Evolutionary conservation across 2,888 invertebrate species (phyloP).

Genomic region (Athalia rosae): DNA sequence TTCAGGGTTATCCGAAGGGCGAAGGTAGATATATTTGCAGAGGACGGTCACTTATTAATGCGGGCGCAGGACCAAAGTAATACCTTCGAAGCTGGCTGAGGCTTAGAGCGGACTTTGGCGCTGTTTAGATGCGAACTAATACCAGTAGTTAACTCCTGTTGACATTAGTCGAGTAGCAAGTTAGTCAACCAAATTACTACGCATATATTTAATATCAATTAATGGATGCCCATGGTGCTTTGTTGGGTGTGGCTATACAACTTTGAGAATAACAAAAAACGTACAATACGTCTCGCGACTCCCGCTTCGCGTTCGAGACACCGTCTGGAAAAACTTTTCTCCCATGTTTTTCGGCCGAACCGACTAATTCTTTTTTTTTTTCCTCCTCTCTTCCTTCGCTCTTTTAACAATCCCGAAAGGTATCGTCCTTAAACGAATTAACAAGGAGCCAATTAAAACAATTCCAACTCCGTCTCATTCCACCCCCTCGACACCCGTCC

Average conservation of each 20-base stretch:
- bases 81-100: constrained; percentile 52
- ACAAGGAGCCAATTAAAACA: constrained; percentile 56
- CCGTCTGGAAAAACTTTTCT: neutral
- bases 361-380: neutral
- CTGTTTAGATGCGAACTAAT: constrained; percentile 64
- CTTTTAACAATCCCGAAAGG: constrained; percentile 22
- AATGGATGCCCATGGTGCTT: neutral
- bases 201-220: constrained; percentile 39
- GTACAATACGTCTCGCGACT: neutral
- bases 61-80: constrained; percentile 64
- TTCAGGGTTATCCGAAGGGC: constrained; percentile 18
- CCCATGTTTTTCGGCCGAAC: neutral
- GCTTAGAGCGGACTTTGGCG: constrained; percentile 66
- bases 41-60: constrained; percentile 70
- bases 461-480: constrained; percentile 38
- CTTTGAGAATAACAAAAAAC: neutral
- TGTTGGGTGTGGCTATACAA: too few species aligned
- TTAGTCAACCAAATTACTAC: constrained; percentile 40
- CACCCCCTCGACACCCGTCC: constrained; percentile 32
- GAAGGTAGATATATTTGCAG: constrained; percentile 48
- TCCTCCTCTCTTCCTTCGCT: constrained; percentile 14
- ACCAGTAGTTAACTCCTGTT: constrained; percentile 50
- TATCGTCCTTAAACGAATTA: constrained; percentile 44
- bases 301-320: neutral
- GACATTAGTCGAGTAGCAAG: constrained; percentile 45